phyloP scores from a whole-genome alignment of 1,140 invertebrate species.

The Brachionus asplanchnoidis region DNA sequence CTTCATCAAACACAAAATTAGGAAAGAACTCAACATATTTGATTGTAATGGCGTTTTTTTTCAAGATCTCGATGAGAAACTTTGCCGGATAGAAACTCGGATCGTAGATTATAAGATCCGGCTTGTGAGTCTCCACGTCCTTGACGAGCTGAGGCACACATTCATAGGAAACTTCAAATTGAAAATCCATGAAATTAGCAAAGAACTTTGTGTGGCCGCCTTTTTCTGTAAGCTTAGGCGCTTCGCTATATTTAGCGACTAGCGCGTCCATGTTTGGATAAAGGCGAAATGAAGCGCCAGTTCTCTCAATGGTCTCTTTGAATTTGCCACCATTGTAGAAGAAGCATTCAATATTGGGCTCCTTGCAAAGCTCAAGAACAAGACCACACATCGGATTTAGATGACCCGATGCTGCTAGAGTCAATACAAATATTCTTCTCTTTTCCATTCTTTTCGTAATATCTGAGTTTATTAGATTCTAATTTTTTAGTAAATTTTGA shows the following conservation, averaged over 20 bases:
- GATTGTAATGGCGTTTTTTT: neutral
- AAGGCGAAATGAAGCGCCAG: neutral
- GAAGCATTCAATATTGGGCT: neutral
- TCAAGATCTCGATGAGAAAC: neutral
- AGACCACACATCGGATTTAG: slow-evolving; percentile 5
- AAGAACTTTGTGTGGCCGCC: neutral
- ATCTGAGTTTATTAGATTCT: neutral
- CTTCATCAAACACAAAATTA: neutral
- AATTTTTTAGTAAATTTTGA: neutral
- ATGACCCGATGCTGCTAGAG: slow-evolving; percentile 3
- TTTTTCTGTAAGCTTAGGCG: neutral
- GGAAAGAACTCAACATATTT: slow-evolving; percentile 5
- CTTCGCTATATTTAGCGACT: neutral
- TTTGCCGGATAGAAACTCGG: slow-evolving; percentile 7
- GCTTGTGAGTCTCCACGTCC: neutral
- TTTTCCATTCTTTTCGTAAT: neutral
- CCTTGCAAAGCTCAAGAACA: neutral
- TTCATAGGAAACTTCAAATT: neutral
- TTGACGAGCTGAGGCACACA: neutral
- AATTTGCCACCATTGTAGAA: neutral
- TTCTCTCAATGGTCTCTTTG: neutral
- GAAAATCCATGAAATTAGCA: neutral
- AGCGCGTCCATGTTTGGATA: neutral
- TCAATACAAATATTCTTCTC: neutral
- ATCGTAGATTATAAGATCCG: neutral